Conservation (phyloP, 2,113 vertebrate genomes). For the Pagrus major region DNA sequence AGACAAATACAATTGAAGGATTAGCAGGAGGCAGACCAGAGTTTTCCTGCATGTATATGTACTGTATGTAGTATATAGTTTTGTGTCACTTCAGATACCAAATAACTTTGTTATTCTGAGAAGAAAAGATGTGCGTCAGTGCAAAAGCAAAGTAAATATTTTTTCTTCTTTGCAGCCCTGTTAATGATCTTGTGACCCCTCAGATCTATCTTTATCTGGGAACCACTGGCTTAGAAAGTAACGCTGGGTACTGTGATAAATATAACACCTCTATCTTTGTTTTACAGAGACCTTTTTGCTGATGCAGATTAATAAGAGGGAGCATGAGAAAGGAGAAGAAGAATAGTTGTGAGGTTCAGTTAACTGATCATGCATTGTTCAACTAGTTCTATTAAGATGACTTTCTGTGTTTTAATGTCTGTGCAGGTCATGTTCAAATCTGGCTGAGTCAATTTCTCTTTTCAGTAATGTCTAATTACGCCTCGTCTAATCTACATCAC, state of each 20-base stretch:
- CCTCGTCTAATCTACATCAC: background rate
- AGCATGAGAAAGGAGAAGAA: too few relatives aligned
- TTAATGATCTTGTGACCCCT: background rate
- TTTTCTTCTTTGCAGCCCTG: background rate
- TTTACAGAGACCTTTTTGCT: background rate
- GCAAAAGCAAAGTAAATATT: background rate
- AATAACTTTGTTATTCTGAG: background rate
- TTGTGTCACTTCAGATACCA: background rate
- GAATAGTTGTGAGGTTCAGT: background rate
- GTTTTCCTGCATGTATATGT: background rate
- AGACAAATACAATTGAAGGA: conserved; percentile 1
- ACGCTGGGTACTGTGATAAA: background rate
- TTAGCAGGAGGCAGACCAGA: background rate
- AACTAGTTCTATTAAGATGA: background rate
- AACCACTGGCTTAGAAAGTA: background rate
- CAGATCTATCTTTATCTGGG: background rate
- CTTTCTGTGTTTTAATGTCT: background rate
- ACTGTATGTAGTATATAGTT: too few relatives aligned
- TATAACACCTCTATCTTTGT: background rate
- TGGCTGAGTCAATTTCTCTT: background rate
- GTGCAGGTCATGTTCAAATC: background rate
- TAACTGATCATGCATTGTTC: background rate
- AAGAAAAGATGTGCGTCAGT: background rate
- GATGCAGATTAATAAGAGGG: background rate
- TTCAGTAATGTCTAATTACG: background rate